These are phyloP conservation scores for Heliocidaris tuberculata DNA, from an alignment of 35 echinoderm and acorn worm species.

Conservation along the genomic window DNA sequence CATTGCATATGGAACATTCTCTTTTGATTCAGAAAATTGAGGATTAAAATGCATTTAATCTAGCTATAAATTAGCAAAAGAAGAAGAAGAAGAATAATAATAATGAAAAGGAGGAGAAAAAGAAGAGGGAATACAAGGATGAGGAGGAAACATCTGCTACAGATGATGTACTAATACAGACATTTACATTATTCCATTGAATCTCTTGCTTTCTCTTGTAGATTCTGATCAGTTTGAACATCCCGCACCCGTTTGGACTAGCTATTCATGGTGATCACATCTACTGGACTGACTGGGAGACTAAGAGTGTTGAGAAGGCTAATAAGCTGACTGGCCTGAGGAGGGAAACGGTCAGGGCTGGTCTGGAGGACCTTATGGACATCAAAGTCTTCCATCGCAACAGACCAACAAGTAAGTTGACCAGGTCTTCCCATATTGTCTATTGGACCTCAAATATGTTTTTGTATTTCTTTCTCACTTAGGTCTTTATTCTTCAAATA, in stretches of 20 bases:
- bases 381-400: conserved; percentile 76
- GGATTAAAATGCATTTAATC: too few relatives aligned
- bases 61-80: too few relatives aligned
- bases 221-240: conserved; percentile 49
- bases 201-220: conserved; percentile 43
- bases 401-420: conserved; percentile 68
- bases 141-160: too few relatives aligned
- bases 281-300: conserved; percentile 97
- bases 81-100: too few relatives aligned
- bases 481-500: too few relatives aligned
- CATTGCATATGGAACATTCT: neutral
- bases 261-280: conserved; percentile 55
- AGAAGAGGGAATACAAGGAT: too few relatives aligned
- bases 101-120: too few relatives aligned
- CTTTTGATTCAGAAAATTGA: too few relatives aligned
- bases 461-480: too few relatives aligned
- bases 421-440: too few relatives aligned
- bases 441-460: too few relatives aligned
- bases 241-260: conserved; percentile 88
- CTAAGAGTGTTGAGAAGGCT: conserved; percentile 64
- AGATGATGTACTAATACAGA: too few relatives aligned
- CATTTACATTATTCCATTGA: neutral
- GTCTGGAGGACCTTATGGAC: conserved; percentile 88
- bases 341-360: conserved; percentile 52
- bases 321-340: conserved; percentile 66